phyloP scores from a whole-genome alignment of 2,797 vertebrate genomes.

The Danio albolineatus region DNA sequence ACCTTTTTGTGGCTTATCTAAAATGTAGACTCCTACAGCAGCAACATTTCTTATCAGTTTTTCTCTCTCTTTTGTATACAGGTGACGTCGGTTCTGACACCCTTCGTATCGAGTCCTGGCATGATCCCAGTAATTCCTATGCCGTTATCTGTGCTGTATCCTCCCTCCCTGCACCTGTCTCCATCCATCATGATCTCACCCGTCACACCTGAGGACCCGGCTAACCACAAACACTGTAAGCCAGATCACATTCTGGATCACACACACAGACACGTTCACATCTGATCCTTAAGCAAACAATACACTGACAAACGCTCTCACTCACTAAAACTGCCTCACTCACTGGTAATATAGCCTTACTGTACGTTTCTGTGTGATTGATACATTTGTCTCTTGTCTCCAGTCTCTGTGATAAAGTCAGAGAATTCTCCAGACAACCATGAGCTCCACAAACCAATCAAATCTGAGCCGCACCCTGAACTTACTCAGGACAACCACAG shows the following conservation, averaged over 20 bases:
- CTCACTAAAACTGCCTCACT: no score
- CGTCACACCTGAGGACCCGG: slow-evolving; percentile 77
- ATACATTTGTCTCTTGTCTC: neutral
- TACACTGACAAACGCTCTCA: neutral
- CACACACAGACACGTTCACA: neutral
- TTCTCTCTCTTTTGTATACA: neutral
- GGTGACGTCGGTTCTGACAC: slow-evolving; percentile 50
- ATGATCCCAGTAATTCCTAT: slow-evolving; percentile 82
- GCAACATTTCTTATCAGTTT: neutral
- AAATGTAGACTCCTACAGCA: neutral
- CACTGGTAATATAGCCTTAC: neutral
- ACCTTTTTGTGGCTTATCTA: neutral
- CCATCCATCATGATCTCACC: slow-evolving; percentile 87
- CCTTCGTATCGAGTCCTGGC: slow-evolving; percentile 78
- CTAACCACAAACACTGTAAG: slow-evolving; percentile 38
- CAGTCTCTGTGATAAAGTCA: slow-evolving; percentile 67
- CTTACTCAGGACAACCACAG: slow-evolving; percentile 78
- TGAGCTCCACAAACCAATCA: slow-evolving; percentile 87
- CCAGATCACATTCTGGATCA: neutral
- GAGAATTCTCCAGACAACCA: slow-evolving; percentile 68
- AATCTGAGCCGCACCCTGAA: slow-evolving; percentile 86
- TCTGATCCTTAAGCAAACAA: neutral
- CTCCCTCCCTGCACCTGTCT: slow-evolving; percentile 85
- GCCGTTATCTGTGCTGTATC: slow-evolving; percentile 88
- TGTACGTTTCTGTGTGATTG: neutral